Percentiles rank a stretch among this genome's conserved stretches.
phyloP scores from a whole-genome alignment of 92 coral and sea anemone species.

The Paragorgia papillata region DNA sequence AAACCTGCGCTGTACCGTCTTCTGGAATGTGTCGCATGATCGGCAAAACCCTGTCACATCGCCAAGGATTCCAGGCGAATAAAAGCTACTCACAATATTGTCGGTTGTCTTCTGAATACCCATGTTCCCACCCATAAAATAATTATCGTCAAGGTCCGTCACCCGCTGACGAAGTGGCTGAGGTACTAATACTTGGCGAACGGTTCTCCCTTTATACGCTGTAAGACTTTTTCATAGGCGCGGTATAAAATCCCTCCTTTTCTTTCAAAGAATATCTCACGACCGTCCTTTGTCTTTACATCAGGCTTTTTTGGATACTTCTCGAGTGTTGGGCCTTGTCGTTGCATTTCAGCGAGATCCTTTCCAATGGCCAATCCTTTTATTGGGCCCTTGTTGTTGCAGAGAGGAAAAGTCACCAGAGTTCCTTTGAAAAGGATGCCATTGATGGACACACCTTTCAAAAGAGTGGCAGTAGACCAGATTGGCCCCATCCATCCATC shows the following conservation, averaged over 20 bases:
- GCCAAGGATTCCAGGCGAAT: constrained; percentile 50
- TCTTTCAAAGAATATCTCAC: background rate
- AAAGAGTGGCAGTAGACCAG: too few relatives aligned
- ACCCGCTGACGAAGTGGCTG: constrained; percentile 31
- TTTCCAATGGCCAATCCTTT: constrained; percentile 32
- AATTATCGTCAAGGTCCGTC: constrained; percentile 31
- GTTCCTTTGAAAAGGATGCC: too few relatives aligned
- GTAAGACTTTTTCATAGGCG: background rate
- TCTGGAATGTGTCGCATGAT: constrained; percentile 66
- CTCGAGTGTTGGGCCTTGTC: constrained; percentile 39
- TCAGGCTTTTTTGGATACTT: constrained; percentile 43
- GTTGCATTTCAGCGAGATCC: constrained; percentile 40
- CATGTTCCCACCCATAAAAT: constrained; percentile 58
- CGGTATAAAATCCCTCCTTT: constrained; percentile 27
- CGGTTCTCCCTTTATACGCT: background rate
- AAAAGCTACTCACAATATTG: constrained; percentile 36
- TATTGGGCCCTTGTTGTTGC: too few relatives aligned
- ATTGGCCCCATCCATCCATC: too few relatives aligned
- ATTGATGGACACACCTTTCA: too few relatives aligned
- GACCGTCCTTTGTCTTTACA: background rate
- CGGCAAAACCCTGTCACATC: constrained; percentile 48
- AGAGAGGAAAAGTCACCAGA: too few relatives aligned
- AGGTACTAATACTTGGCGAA: constrained; percentile 43
- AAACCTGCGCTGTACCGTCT: constrained; percentile 42
- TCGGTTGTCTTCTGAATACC: constrained; percentile 61